Percentiles rank a stretch among this genome's conserved stretches.
Conservation (phyloP, 2,888 invertebrate genomes). For the Formica aserva region DNA sequence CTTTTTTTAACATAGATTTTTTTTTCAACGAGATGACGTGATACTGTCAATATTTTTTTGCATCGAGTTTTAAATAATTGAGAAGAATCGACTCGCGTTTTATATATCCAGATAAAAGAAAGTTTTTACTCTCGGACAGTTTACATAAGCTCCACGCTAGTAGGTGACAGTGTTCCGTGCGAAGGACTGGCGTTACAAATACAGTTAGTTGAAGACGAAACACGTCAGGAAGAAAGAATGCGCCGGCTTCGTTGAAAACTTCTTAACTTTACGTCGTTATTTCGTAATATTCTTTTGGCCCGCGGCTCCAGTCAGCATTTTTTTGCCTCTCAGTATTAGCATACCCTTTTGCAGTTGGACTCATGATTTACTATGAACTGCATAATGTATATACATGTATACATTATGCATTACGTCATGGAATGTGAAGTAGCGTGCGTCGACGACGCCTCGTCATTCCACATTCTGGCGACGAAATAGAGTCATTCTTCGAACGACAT, state of each 20-base stretch:
- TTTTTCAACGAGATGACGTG: not conserved
- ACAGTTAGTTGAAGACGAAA: slow-evolving; percentile 1
- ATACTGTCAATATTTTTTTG: not conserved
- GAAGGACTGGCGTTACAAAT: slow-evolving; percentile 4
- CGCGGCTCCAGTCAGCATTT: slow-evolving; percentile 36
- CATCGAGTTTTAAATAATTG: not conserved
- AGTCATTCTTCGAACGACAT: slow-evolving; percentile 31
- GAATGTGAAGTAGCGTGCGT: slow-evolving; percentile 1
- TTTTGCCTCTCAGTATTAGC: slow-evolving; percentile 38
- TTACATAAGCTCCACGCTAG: not conserved
- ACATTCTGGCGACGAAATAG: slow-evolving; percentile 22
- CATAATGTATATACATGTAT: slow-evolving; percentile 48
- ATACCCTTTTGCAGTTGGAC: slow-evolving; percentile 26
- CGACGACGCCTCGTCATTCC: slow-evolving; percentile 25
- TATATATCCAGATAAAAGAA: not conserved
- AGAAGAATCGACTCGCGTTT: not conserved
- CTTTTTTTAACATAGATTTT: not conserved
- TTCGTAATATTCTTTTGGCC: slow-evolving; percentile 35
- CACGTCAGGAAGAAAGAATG: slow-evolving; percentile 23
- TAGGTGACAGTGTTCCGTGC: not conserved
- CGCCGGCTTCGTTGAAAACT: not conserved
- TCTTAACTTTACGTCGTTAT: slow-evolving; percentile 21
- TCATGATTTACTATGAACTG: slow-evolving; percentile 54
- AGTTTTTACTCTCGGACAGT: not conserved
- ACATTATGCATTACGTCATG: slow-evolving; percentile 44